Evolutionary conservation across 2,113 vertebrate species (phyloP).

Genomic region (Serilophus lunatus): DNA sequence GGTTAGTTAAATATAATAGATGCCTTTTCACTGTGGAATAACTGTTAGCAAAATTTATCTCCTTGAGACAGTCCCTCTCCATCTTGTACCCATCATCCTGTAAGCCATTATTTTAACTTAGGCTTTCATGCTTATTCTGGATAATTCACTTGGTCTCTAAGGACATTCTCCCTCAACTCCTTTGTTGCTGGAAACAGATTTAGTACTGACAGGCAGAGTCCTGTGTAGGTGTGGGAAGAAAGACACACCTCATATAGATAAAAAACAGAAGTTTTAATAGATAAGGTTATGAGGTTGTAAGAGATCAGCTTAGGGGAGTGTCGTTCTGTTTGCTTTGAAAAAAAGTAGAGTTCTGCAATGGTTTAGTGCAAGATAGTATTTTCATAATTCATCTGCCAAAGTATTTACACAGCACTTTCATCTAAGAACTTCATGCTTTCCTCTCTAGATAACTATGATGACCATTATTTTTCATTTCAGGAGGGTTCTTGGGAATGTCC

Average conservation of each 20-base stretch:
- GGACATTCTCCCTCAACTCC: background rate
- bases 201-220: conserved; percentile 19
- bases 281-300: background rate
- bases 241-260: conserved; percentile 26
- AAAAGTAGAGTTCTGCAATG: background rate
- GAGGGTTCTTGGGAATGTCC: background rate
- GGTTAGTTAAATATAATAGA: background rate
- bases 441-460: background rate
- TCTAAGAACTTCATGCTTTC: background rate
- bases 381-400: background rate
- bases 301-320: background rate
- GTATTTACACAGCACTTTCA: background rate
- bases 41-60: background rate
- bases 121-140: background rate
- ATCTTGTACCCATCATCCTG: background rate
- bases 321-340: background rate
- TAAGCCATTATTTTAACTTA: conserved; percentile 15
- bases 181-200: conserved; percentile 19
- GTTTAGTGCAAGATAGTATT: background rate
- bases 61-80: background rate
- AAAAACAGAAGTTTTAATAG: background rate
- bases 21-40: background rate
- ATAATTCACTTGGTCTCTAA: conserved; percentile 2
- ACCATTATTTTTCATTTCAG: background rate
- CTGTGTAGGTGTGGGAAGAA: conserved; percentile 41